phyloP scores from a whole-genome alignment of 2,113 vertebrate genomes.

The Calypte anna region DNA sequence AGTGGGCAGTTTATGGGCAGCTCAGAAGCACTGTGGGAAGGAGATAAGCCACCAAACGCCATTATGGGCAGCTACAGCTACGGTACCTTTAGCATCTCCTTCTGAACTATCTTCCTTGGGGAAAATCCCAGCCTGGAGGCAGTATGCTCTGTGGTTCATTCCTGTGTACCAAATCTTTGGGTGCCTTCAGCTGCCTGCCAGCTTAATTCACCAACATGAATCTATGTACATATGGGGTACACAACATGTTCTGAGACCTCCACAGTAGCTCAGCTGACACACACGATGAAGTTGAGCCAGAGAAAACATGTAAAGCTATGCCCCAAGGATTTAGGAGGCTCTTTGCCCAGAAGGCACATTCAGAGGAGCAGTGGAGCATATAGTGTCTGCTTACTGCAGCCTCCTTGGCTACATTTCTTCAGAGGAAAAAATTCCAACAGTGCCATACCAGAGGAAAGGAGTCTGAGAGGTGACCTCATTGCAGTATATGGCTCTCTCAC shows the following conservation, averaged over 20 bases:
- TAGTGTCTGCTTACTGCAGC: not conserved
- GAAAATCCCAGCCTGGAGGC: not conserved
- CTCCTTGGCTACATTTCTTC: not conserved
- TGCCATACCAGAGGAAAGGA: not conserved
- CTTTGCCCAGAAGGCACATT: not conserved
- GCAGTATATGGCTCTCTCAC: too few species aligned
- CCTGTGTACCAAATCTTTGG: not conserved
- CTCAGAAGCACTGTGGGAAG: not conserved
- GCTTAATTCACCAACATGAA: not conserved
- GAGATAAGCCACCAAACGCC: not conserved
- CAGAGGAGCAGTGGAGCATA: not conserved
- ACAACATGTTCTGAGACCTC: fast-evolving
- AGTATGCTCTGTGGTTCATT: not conserved
- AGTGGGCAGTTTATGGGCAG: fast-evolving
- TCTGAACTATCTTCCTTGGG: not conserved
- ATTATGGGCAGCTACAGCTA: not conserved
- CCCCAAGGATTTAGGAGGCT: not conserved
- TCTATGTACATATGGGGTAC: not conserved
- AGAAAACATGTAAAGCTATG: not conserved
- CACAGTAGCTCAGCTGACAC: fast-evolving
- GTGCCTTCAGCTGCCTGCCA: not conserved
- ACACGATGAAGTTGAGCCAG: not conserved
- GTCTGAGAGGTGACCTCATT: too few species aligned
- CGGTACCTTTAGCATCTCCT: not conserved
- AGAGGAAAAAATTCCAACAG: not conserved